Percentiles rank a stretch among this genome's conserved stretches.
phyloP scores from a whole-genome alignment of 92 coral and sea anemone species.

The Blastomussa wellsi region DNA sequence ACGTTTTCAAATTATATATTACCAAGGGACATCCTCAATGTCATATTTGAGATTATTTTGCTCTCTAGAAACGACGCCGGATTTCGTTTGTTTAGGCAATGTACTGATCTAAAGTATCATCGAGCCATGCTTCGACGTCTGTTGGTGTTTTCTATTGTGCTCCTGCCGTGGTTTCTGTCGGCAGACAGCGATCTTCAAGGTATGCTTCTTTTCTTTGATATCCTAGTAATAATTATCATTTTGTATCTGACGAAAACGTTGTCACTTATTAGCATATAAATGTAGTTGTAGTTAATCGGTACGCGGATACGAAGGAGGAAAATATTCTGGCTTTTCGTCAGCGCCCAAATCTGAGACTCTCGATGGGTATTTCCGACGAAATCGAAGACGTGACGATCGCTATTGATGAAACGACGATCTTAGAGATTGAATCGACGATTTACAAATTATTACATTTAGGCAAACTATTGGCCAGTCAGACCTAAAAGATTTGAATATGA shows the following conservation, averaged over 20 bases:
- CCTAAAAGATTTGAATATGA: no score
- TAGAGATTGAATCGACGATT: no score
- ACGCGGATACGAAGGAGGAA: background rate
- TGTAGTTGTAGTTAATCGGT: no score
- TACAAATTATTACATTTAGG: no score
- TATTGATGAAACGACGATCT: no score
- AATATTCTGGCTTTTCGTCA: background rate
- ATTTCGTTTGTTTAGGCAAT: background rate
- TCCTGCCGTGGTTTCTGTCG: background rate
- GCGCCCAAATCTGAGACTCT: no score
- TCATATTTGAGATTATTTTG: background rate
- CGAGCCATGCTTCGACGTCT: background rate
- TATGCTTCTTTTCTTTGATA: background rate
- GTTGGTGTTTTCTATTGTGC: background rate
- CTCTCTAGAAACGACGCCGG: background rate
- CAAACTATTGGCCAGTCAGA: no score
- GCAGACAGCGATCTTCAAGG: conserved; percentile 7
- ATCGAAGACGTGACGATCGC: no score
- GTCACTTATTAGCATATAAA: background rate
- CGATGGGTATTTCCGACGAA: no score
- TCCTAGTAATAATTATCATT: background rate
- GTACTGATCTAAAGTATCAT: background rate
- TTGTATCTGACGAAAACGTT: background rate
- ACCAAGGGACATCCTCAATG: background rate
- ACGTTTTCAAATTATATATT: background rate